Percentiles rank a stretch among this genome's conserved stretches.
Evolutionary conservation across 2,797 vertebrate genomes (phyloP).

Genomic region (Rhinella marina): DNA sequence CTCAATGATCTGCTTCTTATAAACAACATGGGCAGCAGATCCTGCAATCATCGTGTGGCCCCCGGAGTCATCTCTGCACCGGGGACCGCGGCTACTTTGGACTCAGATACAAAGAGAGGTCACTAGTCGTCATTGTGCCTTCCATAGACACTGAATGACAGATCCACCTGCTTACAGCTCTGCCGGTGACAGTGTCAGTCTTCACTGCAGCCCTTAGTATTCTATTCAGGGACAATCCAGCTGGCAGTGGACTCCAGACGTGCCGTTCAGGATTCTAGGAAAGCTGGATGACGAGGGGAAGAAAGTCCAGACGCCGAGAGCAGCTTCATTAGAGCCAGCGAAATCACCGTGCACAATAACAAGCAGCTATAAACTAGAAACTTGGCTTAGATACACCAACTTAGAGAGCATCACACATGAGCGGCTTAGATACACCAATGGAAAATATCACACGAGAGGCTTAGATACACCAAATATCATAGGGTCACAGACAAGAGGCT

Average conservation of each 20-base stretch:
- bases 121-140: not conserved
- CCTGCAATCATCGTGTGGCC: not conserved
- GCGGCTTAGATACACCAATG: no score
- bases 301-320: no score
- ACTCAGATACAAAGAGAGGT: not conserved
- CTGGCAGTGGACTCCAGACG: no score
- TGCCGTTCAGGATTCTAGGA: not conserved
- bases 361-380: no score
- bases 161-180: not conserved
- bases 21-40: slow-evolving; percentile 4
- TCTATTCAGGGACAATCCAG: not conserved
- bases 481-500: no score
- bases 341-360: no score
- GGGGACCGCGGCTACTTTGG: no score
- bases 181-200: not conserved
- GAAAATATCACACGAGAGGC: no score
- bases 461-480: no score
- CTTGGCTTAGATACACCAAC: not conserved
- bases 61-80: not conserved
- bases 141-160: not conserved
- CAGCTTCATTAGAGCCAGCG: no score
- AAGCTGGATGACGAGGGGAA: not conserved
- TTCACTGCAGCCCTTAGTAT: not conserved
- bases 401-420: not conserved
- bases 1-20: slow-evolving; percentile 16